Evolutionary conservation across 2,888 invertebrate genomes (phyloP).

Genomic region (Cancer borealis): DNA sequence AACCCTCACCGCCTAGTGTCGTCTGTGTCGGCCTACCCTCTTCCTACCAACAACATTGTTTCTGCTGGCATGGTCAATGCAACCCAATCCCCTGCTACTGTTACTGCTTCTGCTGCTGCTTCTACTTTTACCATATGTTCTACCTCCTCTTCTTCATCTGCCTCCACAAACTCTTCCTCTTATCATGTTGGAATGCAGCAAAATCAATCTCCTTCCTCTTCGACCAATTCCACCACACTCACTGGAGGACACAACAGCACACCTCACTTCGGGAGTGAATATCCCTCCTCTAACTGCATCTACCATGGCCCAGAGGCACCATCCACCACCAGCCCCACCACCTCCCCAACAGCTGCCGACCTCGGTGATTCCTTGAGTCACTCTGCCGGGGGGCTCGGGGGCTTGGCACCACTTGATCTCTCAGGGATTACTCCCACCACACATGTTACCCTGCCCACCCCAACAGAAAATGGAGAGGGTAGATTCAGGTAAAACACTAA

Average conservation of each 20-base stretch:
- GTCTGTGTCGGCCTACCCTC: conserved; percentile 72
- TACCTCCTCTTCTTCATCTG: conserved; percentile 69
- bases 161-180: conserved; percentile 67
- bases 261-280: neutral
- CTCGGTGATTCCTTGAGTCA: conserved; percentile 34
- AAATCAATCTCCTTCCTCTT: conserved; percentile 57
- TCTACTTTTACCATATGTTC: conserved; percentile 70
- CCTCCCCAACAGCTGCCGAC: conserved; percentile 55
- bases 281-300: conserved; percentile 29
- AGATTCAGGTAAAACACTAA: conserved; percentile 66
- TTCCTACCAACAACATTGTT: conserved; percentile 65
- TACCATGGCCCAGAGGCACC: conserved; percentile 54
- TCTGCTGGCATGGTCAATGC: conserved; percentile 58
- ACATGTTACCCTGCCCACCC: conserved; percentile 70
- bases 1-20: conserved; percentile 67
- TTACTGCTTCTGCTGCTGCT: conserved; percentile 63
- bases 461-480: conserved; percentile 72
- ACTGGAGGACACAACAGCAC: conserved; percentile 45
- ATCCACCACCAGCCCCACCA: conserved; percentile 28
- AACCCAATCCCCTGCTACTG: conserved; percentile 55
- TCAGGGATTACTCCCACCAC: conserved; percentile 67
- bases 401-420: conserved; percentile 67
- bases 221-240: neutral
- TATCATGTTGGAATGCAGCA: conserved; percentile 42
- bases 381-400: conserved; percentile 56